Evolutionary conservation across 2,797 vertebrate species (phyloP).

Genomic region (Lepidocolaptes lacrymiger): DNA sequence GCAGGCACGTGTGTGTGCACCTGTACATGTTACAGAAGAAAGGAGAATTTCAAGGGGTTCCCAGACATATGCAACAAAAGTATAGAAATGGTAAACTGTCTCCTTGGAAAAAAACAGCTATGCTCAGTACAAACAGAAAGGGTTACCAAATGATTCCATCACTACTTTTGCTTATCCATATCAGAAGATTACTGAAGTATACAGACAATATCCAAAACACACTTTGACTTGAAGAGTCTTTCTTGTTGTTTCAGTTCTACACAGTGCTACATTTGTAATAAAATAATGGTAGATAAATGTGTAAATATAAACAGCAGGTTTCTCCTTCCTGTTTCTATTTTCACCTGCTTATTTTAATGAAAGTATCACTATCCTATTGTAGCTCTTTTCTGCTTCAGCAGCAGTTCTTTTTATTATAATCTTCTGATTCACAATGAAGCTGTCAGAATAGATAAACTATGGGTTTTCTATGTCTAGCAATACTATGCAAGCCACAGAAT

Average conservation of each 20-base stretch:
- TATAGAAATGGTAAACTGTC: neutral
- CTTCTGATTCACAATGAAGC: neutral
- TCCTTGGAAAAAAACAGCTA: neutral
- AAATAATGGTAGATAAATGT: neutral
- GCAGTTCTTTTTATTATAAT: neutral
- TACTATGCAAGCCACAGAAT: neutral
- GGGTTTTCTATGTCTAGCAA: neutral
- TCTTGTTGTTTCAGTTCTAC: neutral
- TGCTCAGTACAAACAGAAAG: neutral
- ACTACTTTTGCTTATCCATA: neutral
- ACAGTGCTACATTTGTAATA: neutral
- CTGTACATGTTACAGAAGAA: fast-evolving
- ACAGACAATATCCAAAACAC: neutral
- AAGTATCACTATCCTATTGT: neutral
- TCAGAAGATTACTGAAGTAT: neutral
- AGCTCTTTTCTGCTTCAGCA: neutral
- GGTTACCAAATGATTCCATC: neutral
- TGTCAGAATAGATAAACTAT: neutral
- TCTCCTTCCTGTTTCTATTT: neutral
- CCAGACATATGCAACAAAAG: neutral
- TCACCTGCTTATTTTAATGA: neutral
- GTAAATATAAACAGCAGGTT: neutral
- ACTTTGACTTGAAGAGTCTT: neutral
- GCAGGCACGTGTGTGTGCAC: no score
- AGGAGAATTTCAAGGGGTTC: neutral